Percentiles rank a stretch among this genome's conserved stretches.
Evolutionary conservation across 2,797 vertebrate genomes (phyloP).

Genomic region (Potorous gilbertii): DNA sequence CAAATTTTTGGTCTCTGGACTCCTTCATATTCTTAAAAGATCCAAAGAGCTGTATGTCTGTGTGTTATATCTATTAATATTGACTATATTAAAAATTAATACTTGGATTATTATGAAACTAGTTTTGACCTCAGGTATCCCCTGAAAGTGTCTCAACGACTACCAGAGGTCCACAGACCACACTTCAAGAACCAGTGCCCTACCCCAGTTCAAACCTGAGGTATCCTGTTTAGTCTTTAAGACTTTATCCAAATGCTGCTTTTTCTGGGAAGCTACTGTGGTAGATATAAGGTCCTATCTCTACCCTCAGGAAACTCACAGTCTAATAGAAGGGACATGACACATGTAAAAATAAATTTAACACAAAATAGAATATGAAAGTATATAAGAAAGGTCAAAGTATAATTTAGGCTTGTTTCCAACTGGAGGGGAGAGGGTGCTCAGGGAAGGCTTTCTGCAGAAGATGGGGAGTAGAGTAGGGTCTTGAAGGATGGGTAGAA

Average conservation of each 20-base stretch:
- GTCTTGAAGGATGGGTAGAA: neutral
- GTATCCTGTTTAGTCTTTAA: neutral
- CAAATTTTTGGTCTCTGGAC: neutral
- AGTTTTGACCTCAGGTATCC: neutral
- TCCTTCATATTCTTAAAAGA: neutral
- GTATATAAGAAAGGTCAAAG: neutral
- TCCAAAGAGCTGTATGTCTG: neutral
- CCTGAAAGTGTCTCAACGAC: neutral
- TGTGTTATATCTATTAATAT: neutral
- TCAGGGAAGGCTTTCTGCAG: neutral
- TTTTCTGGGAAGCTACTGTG: neutral
- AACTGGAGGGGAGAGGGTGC: neutral
- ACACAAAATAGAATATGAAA: neutral
- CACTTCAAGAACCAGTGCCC: neutral
- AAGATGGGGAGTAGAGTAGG: neutral
- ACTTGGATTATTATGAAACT: neutral
- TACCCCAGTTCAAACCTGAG: neutral
- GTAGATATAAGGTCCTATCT: neutral
- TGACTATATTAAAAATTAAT: neutral
- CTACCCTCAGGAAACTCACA: neutral
- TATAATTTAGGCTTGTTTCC: neutral
- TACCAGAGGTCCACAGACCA: neutral
- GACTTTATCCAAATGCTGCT: neutral
- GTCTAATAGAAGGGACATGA: neutral
- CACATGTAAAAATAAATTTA: neutral